Base-by-base conservation (phyloP, 2,113 vertebrate genomes). In the Strigops habroptila region DNA sequence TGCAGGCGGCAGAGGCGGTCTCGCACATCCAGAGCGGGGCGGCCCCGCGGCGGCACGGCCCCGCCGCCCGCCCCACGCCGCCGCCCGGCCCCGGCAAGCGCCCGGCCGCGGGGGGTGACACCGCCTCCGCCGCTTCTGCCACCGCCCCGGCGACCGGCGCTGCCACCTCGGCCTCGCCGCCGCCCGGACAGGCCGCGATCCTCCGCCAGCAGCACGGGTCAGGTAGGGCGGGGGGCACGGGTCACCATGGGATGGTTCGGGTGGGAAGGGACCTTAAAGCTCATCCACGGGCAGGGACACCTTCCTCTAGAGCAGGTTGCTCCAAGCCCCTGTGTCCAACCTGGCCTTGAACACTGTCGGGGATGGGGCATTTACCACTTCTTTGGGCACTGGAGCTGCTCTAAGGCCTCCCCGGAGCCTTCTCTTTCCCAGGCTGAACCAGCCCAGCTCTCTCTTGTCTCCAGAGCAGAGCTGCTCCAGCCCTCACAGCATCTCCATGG, bases 1-100 rank as follows among this genome's bases (percentile, higher is more conserved):
- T 99, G 98, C 98, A 99, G 97, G 99, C 99, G 2, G 99, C 99
- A 25, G 99, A 99, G 96, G 99, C 99, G 3, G 99, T 99, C 85
- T 99, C 99, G 33, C 99, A 99, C 97, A 99, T 99, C 91, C 98
- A 99, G 98, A 98, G 98, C 97, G 97, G 98, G 55, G 98, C 63
- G 7, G 86, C 98, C 39, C 98, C 98, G 1, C 98, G 98, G 27
- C 98, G 98, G 69, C 98, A 97, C 91, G 89, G 98, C 19, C 92
- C 94, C 6, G 84, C 96, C 30, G 96, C 86, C 24, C 93, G 97
- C n/a, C 97, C 98, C 92, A 98, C 98, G 46, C 94, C 94, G 10
- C 97, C 97, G 62, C 97, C 98, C 4, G 85, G 90, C n/a, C 41
- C 87, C 31, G 95, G 95, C 86, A 98, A 98, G 88, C 97, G 96